Evolutionary conservation across 2,888 invertebrate genomes (phyloP).

Genomic region (Adineta ricciae): DNA sequence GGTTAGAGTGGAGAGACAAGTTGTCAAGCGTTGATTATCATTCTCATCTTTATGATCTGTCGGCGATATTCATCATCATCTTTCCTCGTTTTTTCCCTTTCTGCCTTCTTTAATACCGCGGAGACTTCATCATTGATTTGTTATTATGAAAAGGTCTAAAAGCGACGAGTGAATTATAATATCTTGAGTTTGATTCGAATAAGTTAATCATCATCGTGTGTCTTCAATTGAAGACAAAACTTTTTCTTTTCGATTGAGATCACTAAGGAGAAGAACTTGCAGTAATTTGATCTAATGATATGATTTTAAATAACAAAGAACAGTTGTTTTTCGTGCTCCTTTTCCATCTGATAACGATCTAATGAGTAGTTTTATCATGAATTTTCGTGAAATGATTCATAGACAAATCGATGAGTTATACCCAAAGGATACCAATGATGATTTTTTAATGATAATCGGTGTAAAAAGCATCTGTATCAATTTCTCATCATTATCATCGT

Average conservation of each 20-base stretch:
- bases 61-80: background rate
- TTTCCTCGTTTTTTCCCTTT: background rate
- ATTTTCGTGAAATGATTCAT: too few species aligned
- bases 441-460: too few species aligned
- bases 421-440: too few species aligned
- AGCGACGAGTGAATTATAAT: background rate
- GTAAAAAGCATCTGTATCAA: background rate
- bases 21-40: background rate
- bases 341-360: background rate
- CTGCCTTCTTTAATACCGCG: background rate
- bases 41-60: background rate
- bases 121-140: background rate
- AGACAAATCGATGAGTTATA: too few species aligned
- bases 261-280: background rate
- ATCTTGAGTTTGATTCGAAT: background rate
- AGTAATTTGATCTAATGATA: background rate
- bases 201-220: background rate
- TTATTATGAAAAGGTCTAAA: background rate
- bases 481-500: background rate
- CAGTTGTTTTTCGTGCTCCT: background rate
- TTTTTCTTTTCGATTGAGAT: too few species aligned
- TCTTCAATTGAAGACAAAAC: too few species aligned
- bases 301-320: background rate
- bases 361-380: background rate
- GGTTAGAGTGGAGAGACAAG: too few species aligned